These are phyloP conservation scores for Aphelenchoides besseyi DNA, from an alignment of 1,140 invertebrate species.

Conservation along the genomic window DNA sequence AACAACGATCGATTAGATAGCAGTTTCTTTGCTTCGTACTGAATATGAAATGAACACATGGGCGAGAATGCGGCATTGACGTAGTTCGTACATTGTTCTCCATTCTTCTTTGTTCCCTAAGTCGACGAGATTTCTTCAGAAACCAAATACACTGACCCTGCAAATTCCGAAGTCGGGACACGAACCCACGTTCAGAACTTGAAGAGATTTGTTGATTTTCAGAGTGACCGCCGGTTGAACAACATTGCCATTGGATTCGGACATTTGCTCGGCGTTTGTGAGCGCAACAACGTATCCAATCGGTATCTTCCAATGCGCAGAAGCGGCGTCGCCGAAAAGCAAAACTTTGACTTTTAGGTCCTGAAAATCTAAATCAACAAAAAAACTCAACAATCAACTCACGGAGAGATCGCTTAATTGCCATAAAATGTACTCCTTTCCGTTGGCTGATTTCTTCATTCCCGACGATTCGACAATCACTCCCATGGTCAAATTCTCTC, in stretches of 20 bases:
- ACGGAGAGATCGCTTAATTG: conserved; percentile 33
- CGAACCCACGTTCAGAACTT: conserved; percentile 51
- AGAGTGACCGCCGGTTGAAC: conserved; percentile 26
- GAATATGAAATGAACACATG: conserved; percentile 36
- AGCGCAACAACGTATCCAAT: conserved; percentile 40
- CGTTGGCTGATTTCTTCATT: conserved; percentile 54
- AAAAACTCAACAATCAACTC: conserved; percentile 22
- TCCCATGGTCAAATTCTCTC: conserved; percentile 51
- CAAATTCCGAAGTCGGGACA: conserved; percentile 51
- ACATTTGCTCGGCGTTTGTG: conserved; percentile 22
- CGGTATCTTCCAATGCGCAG: conserved; percentile 57
- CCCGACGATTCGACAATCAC: conserved; percentile 53
- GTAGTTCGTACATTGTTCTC: conserved; percentile 34
- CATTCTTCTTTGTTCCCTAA: conserved; percentile 28
- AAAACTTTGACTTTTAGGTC: conserved; percentile 42
- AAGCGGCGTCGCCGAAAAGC: conserved; percentile 55
- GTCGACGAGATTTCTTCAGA: not conserved
- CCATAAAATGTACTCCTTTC: conserved; percentile 60
- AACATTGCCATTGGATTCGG: not conserved
- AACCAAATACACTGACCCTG: conserved; percentile 34
- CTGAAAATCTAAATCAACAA: not conserved
- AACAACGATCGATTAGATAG: conserved; percentile 35
- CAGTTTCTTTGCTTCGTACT: conserved; percentile 34
- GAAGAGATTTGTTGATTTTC: conserved; percentile 46
- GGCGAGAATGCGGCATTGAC: conserved; percentile 30